These are phyloP conservation scores for Dicaeum eximium DNA, from an alignment of 2,113 vertebrate species.

Conservation along the genomic window DNA sequence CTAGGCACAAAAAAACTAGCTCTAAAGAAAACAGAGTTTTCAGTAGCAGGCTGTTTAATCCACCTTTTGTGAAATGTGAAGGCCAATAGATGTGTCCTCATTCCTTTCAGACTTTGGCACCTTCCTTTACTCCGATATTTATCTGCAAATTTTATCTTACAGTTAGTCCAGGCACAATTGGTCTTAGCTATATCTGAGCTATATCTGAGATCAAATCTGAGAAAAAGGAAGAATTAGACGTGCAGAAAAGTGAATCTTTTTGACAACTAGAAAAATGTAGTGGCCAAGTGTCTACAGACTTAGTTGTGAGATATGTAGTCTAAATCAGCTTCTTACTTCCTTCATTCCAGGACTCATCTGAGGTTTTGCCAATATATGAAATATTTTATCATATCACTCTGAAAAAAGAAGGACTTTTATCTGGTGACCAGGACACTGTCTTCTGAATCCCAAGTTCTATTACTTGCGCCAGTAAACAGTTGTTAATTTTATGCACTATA, in stretches of 20 bases:
- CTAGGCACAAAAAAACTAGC: neutral
- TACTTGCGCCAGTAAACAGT: neutral
- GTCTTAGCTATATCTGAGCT: neutral
- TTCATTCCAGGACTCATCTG: neutral
- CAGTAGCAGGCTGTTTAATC: neutral
- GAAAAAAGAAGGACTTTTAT: neutral
- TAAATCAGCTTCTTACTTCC: neutral
- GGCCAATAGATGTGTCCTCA: neutral
- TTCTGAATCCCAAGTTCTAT: neutral
- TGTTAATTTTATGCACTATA: neutral
- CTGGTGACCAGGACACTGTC: neutral
- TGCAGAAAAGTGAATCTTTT: neutral
- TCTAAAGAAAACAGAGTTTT: neutral
- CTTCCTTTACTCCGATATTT: neutral
- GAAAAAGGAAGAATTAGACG: neutral
- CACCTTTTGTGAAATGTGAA: neutral
- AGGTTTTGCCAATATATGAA: neutral
- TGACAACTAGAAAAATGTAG: neutral
- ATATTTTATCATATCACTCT: neutral
- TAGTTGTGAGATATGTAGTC: rapidly evolving
- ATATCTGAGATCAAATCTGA: neutral
- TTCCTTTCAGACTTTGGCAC: neutral
- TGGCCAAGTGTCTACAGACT: neutral
- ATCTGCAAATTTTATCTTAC: neutral
- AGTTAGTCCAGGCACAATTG: neutral